Conservation (phyloP, 2,888 invertebrate species). For the Plebejus anna region DNA sequence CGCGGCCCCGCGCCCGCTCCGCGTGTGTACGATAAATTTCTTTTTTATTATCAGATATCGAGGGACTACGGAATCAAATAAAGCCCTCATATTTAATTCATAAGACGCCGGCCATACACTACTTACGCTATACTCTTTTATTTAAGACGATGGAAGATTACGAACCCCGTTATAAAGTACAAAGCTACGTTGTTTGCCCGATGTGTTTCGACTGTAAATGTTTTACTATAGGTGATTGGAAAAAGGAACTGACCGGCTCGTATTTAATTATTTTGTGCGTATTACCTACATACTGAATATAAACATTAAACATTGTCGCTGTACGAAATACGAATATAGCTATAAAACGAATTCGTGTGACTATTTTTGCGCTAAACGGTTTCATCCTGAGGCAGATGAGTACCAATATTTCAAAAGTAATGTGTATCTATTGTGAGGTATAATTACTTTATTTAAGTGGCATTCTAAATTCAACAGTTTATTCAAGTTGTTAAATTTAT, state of each 20-base stretch:
- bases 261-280: conserved; percentile 10
- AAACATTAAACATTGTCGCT: background rate
- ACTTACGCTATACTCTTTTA: conserved; percentile 74
- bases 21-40: conserved; percentile 77
- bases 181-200: conserved; percentile 32
- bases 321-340: background rate
- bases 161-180: conserved; percentile 40
- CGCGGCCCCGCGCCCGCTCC: conserved; percentile 56
- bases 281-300: background rate
- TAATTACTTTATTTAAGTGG: conserved; percentile 27
- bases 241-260: conserved; percentile 24
- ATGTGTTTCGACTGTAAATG: conserved; percentile 24
- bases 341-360: background rate
- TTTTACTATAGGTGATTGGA: conserved; percentile 25
- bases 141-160: conserved; percentile 76
- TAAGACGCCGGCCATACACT: conserved; percentile 78
- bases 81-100: conserved; percentile 81
- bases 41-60: conserved; percentile 81
- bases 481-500: conserved; percentile 62
- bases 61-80: conserved; percentile 80
- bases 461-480: conserved; percentile 29
- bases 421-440: background rate
- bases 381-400: background rate
- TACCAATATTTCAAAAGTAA: conserved; percentile 18
- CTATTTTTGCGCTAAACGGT: background rate